Percentiles rank a stretch among this genome's conserved stretches.
Evolutionary conservation across 2,113 vertebrate genomes (phyloP).

Genomic region (Clarias gariepinus): DNA sequence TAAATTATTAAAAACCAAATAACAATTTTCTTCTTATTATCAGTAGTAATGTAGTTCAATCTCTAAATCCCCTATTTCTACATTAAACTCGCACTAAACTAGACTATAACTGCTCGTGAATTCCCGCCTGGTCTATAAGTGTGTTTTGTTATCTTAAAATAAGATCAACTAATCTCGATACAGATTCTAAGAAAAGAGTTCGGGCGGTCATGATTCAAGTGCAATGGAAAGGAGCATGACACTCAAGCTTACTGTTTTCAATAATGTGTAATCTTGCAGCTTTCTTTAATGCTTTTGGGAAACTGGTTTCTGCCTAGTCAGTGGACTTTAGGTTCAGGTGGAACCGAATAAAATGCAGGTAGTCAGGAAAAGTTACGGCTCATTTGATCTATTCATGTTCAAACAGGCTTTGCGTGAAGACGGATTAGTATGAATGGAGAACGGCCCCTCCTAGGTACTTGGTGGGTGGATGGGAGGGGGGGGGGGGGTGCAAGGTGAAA

Average conservation of each 20-base stretch:
- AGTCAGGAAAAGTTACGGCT: conserved; percentile 28
- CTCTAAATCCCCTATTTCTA: not conserved
- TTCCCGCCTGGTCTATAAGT: not conserved
- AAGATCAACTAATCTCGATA: not conserved
- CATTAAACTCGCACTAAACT: no score
- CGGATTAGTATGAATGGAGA: conserved; percentile 33
- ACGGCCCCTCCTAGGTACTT: conserved; percentile 54
- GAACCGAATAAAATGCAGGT: conserved; percentile 11
- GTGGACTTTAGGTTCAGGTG: conserved; percentile 16
- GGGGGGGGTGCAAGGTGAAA: conserved; percentile 23
- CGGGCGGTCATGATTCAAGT: not conserved
- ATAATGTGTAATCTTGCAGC: not conserved
- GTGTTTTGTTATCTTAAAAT: not conserved
- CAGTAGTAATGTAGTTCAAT: not conserved
- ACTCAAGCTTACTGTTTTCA: not conserved
- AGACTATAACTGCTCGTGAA: not conserved
- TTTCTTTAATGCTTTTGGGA: conserved; percentile 29
- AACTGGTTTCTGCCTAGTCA: not conserved
- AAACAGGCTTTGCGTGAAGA: conserved; percentile 50
- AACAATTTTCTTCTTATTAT: not conserved
- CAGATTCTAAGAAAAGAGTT: conserved; percentile 1
- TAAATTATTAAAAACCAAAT: no score
- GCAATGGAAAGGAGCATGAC: not conserved
- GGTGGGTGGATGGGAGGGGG: not conserved
- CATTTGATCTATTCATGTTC: conserved; percentile 54